phyloP scores from a whole-genome alignment of 2,113 vertebrate genomes.

The Baryphthengus martii region DNA sequence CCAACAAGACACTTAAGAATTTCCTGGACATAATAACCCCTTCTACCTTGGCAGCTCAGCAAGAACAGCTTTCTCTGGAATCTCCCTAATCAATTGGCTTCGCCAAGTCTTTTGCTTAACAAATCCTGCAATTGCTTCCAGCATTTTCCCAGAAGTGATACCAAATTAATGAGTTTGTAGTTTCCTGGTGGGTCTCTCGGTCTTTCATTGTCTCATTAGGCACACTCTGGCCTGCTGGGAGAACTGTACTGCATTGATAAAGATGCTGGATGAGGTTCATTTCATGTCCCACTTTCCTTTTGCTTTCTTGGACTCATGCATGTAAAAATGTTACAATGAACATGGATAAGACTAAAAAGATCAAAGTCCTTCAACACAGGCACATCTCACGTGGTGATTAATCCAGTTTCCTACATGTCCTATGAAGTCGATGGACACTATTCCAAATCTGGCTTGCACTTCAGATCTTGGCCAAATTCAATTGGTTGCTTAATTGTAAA shows the following conservation, averaged over 20 bases:
- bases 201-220: conserved; percentile 54
- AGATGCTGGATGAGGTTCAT: conserved; percentile 49
- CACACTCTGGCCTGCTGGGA: conserved; percentile 30
- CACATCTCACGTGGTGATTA: conserved; percentile 7
- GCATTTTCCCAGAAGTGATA: conserved; percentile 59
- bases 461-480: background rate
- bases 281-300: conserved; percentile 34
- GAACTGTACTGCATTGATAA: conserved; percentile 55
- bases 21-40: conserved; percentile 42
- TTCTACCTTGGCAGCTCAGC: conserved; percentile 53
- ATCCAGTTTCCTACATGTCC: background rate
- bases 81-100: conserved; percentile 69
- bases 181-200: conserved; percentile 47
- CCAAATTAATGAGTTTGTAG: conserved; percentile 65
- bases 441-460: background rate
- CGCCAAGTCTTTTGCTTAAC: conserved; percentile 65
- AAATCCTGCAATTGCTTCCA: conserved; percentile 61
- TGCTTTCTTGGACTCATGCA: background rate
- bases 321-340: background rate
- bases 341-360: background rate
- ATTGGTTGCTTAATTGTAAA: background rate
- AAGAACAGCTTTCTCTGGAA: conserved; percentile 67
- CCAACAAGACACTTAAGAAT: background rate
- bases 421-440: background rate
- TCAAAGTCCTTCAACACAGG: background rate